Base-by-base conservation (phyloP, 2,113 vertebrate genomes). In the Vulpes lagopus region DNA sequence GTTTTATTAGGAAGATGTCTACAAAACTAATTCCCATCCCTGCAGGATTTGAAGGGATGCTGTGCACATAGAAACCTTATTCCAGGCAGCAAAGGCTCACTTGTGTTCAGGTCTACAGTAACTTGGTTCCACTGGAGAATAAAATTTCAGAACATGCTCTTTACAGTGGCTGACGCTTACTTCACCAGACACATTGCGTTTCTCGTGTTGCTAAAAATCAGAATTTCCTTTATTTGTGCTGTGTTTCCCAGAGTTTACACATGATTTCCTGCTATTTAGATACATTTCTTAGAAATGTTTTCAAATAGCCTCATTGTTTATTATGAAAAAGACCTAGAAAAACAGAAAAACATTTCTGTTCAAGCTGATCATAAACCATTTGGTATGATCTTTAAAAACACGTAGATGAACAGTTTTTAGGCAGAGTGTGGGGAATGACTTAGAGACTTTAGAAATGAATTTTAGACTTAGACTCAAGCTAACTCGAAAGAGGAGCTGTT, bases 251-350 rank as follows among this genome's bases (percentile, higher is more conserved):
- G 74, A 71, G 83, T 73, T 86, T 64, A 64, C 19, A 86, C 38
- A 74, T 30, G n/a, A 32, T 94, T 96, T 96, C 90, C 83, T 96
- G 90, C 51, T 78, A 86, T 86, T 90, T 89, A 73, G 32, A 67
- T 35, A 64, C 9, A 15, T 96, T 94, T 93, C 71, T 97, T 87
- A 87, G 80, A 96, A 93, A 90, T 95, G 25, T 62, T 96, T 95
- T 88, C 23, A 82, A 60, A 49, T 86, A 49, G 59, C 53, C 17
- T 93, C 53, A 89, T 84, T 79, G 74, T 84, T 94, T 90, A 35
- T 32, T 88, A 8, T 94, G 59, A 88, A 93, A 76, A 8, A 96
- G 30, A n/a, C 23, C 2, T 62, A 73, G 62, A 91, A 85, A 59
- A 76, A 73, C 14, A 89, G 16, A 79, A 91, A 84, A 92, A n/a